phyloP scores from a whole-genome alignment of 2,797 vertebrate genomes.

The Pseudochaenichthys georgianus region DNA sequence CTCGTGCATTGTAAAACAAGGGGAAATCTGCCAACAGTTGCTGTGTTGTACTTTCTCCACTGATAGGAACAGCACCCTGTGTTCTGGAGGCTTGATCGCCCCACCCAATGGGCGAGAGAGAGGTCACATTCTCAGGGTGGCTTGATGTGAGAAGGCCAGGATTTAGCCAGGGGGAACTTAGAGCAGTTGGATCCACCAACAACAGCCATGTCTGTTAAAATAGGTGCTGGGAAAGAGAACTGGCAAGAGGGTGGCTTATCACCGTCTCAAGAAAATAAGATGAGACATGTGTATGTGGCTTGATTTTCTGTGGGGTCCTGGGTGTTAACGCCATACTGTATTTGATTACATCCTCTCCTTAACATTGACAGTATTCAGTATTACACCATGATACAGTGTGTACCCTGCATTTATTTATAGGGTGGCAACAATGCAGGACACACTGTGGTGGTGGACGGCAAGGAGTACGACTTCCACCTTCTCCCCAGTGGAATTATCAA shows the following conservation, averaged over 20 bases:
- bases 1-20: not conserved
- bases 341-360: not conserved
- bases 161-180: conserved; percentile 54
- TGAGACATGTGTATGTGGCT: not conserved
- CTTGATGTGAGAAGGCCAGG: conserved; percentile 88
- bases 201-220: conserved; percentile 78
- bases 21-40: conserved; percentile 67
- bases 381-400: conserved; percentile 7
- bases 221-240: conserved; percentile 63
- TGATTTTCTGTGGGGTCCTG: not conserved
- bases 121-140: conserved; percentile 85
- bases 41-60: conserved; percentile 62
- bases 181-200: conserved; percentile 52
- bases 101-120: conserved; percentile 63
- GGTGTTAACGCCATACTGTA: not conserved
- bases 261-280: conserved; percentile 32
- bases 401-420: conserved; percentile 74
- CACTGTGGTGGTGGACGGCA: conserved; percentile 97
- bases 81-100: conserved; percentile 63
- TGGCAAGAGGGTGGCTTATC: conserved; percentile 40
- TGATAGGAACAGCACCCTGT: conserved; percentile 68
- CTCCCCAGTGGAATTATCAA: conserved; percentile 99
- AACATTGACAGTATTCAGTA: not conserved
- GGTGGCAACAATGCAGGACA: conserved; percentile 99
- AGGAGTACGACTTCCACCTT: conserved; percentile 98